Evolutionary conservation across 2,888 invertebrate species (phyloP).

Genomic region (Microplitis manilae): DNA sequence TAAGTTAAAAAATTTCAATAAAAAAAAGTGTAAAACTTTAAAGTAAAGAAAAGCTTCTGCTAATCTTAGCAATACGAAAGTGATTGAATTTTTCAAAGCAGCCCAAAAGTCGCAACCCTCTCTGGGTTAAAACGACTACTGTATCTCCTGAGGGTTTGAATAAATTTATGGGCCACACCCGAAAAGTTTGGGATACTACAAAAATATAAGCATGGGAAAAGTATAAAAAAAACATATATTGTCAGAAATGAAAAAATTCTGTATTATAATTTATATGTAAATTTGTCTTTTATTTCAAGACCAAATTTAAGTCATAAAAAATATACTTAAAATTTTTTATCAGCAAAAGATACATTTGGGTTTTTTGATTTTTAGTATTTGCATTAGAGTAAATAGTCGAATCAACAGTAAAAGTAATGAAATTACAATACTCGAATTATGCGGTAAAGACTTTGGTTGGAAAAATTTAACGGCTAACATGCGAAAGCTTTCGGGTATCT

Average conservation of each 20-base stretch:
- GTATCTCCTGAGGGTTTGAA: constrained; percentile 43
- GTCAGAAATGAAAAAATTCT: not conserved
- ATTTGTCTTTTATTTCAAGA: too few species aligned
- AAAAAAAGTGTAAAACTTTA: not conserved
- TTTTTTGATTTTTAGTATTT: too few species aligned
- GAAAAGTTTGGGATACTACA: constrained; percentile 37
- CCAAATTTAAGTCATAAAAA: too few species aligned
- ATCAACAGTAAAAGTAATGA: too few species aligned
- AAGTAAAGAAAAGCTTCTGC: not conserved
- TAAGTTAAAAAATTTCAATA: not conserved
- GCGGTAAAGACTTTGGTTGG: too few species aligned
- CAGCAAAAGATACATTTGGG: too few species aligned
- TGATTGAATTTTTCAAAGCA: constrained; percentile 32
- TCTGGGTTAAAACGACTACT: constrained; percentile 3
- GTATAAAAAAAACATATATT: constrained; percentile 25
- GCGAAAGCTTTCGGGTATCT: too few species aligned
- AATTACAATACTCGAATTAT: too few species aligned
- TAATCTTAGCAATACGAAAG: constrained; percentile 19
- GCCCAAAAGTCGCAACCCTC: constrained; percentile 37
- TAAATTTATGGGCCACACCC: constrained; percentile 48
- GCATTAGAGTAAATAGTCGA: too few species aligned
- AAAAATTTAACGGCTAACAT: too few species aligned
- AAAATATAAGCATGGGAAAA: constrained; percentile 30
- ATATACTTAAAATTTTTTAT: too few species aligned
- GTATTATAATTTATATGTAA: too few species aligned